Evolutionary conservation across 2,888 invertebrate species (phyloP), one percentile per base, ranked within the genome.

Genomic region (Scaptomyza tumidula): DNA sequence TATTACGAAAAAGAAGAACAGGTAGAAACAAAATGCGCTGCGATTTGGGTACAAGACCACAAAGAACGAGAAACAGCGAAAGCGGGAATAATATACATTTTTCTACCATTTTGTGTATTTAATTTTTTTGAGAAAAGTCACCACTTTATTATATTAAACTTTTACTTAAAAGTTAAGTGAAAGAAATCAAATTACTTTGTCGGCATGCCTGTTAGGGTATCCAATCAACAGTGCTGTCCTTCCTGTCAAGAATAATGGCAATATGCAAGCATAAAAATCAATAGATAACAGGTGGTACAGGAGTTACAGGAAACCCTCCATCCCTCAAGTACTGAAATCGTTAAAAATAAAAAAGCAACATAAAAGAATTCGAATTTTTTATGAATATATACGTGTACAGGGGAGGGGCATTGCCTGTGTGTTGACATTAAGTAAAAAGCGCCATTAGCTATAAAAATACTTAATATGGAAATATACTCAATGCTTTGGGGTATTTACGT

Each of bases 401-500:
- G 54, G 65, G 41, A 27, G 48, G 70, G 66, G n/a, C n/a, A n/a
- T 82, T 70, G 69, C 70, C 66, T 71, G 75, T 69, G 66, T 80
- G 72, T 84, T 87, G 75, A 80, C 75, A 81, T 88, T 78, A 76
- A 78, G 84, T 86, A 78, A 88, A 84, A 84, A 88, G 85, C 69
- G 71, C 89, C 89, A 88, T 84, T 84, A 84, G 84, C 84, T 88
- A 84, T 88, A 88, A 88, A 84, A 84, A 88, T 88, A 88, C 89
- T 88, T 86, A 88, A 88, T 85, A 88, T 84, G 82, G 71, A 86
- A 84, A 86, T 83, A 72, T 78, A 71, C 86, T 66, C 84, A 86
- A 55, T 66, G 81, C 88, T 71, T 75, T 60, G 46, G 71, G 86
- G 69, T 70, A 84, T 82, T 82, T 70, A 61, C 69, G 70, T 72